Conservation (phyloP, 2,797 vertebrate genomes). For the Neomorphus geoffroyi region DNA sequence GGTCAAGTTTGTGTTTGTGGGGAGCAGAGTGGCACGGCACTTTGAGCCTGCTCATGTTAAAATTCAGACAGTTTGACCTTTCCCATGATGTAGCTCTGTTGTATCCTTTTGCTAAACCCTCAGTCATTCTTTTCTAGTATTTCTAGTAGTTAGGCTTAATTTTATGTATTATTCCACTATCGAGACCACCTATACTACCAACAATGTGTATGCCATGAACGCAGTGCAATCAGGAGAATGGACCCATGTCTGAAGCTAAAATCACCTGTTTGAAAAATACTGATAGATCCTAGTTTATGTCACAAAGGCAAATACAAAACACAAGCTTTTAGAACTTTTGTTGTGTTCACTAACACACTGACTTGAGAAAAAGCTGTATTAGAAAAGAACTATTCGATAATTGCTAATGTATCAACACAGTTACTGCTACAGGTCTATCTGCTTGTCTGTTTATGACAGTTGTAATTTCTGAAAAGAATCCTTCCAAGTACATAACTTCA, state of each 20-base stretch:
- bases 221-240: neutral
- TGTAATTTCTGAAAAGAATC: neutral
- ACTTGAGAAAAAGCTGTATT: neutral
- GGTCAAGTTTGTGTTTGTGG: neutral
- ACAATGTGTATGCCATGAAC: neutral
- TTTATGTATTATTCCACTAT: neutral
- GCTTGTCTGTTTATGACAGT: neutral
- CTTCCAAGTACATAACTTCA: neutral
- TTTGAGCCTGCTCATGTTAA: accelerated
- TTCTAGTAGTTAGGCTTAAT: neutral
- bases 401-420: neutral
- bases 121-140: neutral
- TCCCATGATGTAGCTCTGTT: neutral
- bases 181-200: neutral
- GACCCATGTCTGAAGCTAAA: neutral
- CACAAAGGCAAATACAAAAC: neutral
- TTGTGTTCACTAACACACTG: neutral
- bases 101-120: neutral
- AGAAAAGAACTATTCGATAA: neutral
- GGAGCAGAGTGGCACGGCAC: accelerated
- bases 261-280: neutral
- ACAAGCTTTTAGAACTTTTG: neutral
- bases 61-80: neutral
- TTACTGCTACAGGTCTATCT: neutral
- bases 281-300: neutral